Base-by-base conservation (phyloP, 2,113 vertebrate species). In the Spea multiplicata region DNA sequence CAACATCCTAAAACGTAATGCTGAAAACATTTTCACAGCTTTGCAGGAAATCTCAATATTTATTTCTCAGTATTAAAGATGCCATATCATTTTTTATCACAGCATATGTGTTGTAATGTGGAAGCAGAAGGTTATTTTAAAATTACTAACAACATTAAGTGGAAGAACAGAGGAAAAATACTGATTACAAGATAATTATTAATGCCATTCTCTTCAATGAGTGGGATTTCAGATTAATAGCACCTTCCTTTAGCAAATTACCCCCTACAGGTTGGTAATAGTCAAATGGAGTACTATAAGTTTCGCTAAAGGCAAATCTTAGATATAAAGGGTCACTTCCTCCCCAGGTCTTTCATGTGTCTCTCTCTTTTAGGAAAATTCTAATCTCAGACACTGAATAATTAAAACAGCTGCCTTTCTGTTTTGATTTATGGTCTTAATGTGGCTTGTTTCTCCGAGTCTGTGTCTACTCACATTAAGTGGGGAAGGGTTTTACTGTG, bases 371-470 rank as follows among this genome's bases (percentile, higher is more conserved):
- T 74, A 80, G 71, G 62, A 17, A 80, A 68, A 80, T 80, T 80
- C 71, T 80, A 53, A 80, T 80, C 61, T 68, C 44, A 80, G 45
- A 68, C 66, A 8, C 70, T 74, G 65, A 80, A 80, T 80, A 80
- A 80, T 68, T 80, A 67, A 80, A 48, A 53, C 61, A 17, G 3
- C 3, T 17, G 55, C 44, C 73, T 74, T 80, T 74, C 45, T 45
- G 16, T 74, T 48, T 74, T 80, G 78, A 80, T 80, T 80, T 80
- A 80, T 80, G 52, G 53, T 8, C 17, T 48, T 9, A 12, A 66
- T 50, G 30, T 57, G 55, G 52, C 44, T 72, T 57, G 59, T 66
- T 52, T 79, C 30, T 52, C 50, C 50, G 50, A 53, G 14, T n/a
- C 47, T 47, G 14, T 72, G 17, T 66, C 70, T 73, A 48, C 66